Evolutionary conservation across 2,797 vertebrate genomes (phyloP).

Genomic region (Phoxinus dragarum): DNA sequence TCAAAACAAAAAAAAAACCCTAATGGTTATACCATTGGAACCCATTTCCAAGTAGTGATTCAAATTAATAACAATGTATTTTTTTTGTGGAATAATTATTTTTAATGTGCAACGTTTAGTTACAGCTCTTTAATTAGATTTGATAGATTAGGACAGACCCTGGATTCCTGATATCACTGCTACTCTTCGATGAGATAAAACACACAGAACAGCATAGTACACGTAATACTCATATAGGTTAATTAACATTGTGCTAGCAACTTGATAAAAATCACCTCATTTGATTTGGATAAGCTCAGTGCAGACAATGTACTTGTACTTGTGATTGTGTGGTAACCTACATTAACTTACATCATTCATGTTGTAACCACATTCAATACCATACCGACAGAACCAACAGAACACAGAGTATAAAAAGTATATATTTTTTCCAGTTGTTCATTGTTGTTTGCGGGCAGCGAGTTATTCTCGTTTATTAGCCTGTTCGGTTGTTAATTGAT

Average conservation of each 20-base stretch:
- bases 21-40: not conserved
- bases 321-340: constrained; percentile 29
- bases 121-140: constrained; percentile 40
- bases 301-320: constrained; percentile 31
- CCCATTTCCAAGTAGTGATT: constrained; percentile 8
- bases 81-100: not conserved
- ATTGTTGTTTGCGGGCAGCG: not conserved
- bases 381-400: not conserved
- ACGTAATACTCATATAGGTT: constrained; percentile 28
- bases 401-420: constrained; percentile 18
- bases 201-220: constrained; percentile 32
- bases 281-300: constrained; percentile 38
- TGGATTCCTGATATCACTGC: constrained; percentile 45
- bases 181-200: constrained; percentile 36
- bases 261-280: constrained; percentile 30
- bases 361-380: constrained; percentile 20
- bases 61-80: constrained; percentile 10
- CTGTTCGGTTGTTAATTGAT: constrained; percentile 30
- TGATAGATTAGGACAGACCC: constrained; percentile 30
- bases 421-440: constrained; percentile 19
- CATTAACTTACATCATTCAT: constrained; percentile 25
- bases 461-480: constrained; percentile 11
- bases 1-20: not conserved
- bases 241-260: constrained; percentile 40
- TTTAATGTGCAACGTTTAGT: constrained; percentile 39